Percentiles rank a stretch among this genome's conserved stretches.
Evolutionary conservation across 2,888 invertebrate genomes (phyloP).

Genomic region (Poecilus cupreus): DNA sequence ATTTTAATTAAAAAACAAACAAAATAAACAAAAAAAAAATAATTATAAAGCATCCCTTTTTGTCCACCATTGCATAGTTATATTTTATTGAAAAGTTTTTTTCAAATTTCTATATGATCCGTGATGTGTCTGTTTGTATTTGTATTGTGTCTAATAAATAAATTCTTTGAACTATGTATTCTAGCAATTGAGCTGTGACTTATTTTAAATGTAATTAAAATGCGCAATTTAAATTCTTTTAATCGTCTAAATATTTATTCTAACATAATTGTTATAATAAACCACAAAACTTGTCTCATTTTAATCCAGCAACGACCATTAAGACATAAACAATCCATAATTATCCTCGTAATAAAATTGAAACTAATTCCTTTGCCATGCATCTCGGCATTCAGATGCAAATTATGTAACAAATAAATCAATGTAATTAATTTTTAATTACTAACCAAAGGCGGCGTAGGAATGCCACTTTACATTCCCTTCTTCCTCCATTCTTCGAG

Average conservation of each 20-base stretch:
- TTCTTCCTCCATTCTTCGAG: conserved; percentile 10
- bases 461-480: conserved; percentile 17
- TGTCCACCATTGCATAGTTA: too few species aligned
- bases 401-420: conserved; percentile 19
- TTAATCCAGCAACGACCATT: conserved; percentile 3
- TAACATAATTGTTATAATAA: conserved; percentile 28
- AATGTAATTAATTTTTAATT: conserved; percentile 49
- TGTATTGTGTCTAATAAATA: too few species aligned
- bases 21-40: too few species aligned
- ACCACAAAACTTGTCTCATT: conserved; percentile 7
- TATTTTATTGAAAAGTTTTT: too few species aligned
- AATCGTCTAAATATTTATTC: conserved; percentile 9
- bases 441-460: conserved; percentile 1
- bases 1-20: too few species aligned
- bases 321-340: conserved; percentile 31
- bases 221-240: not conserved
- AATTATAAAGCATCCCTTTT: too few species aligned
- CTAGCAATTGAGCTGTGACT: too few species aligned
- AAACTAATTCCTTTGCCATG: conserved; percentile 25
- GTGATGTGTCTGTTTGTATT: too few species aligned
- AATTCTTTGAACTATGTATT: too few species aligned
- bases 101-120: too few species aligned
- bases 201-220: not conserved
- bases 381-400: conserved; percentile 27
- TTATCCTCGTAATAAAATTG: conserved; percentile 31